Evolutionary conservation across 2,113 vertebrate genomes (phyloP), one percentile per base, ranked within the genome.

Genomic region (Caranx ignobilis): DNA sequence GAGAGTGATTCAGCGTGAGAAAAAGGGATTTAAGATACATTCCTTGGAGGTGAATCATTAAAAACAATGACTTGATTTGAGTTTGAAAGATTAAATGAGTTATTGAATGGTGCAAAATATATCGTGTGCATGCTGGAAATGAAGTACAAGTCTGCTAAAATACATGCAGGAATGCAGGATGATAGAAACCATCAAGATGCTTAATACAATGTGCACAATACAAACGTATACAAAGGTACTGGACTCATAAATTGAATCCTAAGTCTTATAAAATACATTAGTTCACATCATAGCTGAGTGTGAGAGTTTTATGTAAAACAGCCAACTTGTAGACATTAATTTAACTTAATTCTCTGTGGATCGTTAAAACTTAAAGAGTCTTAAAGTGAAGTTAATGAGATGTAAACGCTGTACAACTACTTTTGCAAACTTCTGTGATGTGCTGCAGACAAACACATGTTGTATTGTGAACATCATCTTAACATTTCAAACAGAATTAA

Each of bases 371-470:
- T 59, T 12, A 75, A 62, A 62, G 35, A 54, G 61, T 31, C 64
- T 12, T 35, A 59, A 35, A 12, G 68, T 54, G 59, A 32, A 67
- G 59, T 73, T 68, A 70, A 83, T 75, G 37, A 60, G 71, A 60
- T 15, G 45, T 76, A 69, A 83, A 73, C 55, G 57, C 7, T 2
- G 45, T 18, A 8, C 57, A 32, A 35, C 60, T 47, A 59, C 35
- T 59, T 57, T 62, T 19, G 16, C 2, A 26, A 64, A 37, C 41
- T 6, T 62, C n/a, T 0, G 6, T 35, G 56, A 63, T 8, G 26
- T 12, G 32, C 50, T 45, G 57, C 50, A 65, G 18, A 43, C 5
- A 67, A 50, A 70, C 2, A 5, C 39, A 66, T 73, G 55, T 19
- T 50, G 54, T 37, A 59, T 57, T 65, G 47, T 52, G 60, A 19